Evolutionary conservation across 1,140 invertebrate genomes (phyloP).

Genomic region (Temnothorax curvispinosus): DNA sequence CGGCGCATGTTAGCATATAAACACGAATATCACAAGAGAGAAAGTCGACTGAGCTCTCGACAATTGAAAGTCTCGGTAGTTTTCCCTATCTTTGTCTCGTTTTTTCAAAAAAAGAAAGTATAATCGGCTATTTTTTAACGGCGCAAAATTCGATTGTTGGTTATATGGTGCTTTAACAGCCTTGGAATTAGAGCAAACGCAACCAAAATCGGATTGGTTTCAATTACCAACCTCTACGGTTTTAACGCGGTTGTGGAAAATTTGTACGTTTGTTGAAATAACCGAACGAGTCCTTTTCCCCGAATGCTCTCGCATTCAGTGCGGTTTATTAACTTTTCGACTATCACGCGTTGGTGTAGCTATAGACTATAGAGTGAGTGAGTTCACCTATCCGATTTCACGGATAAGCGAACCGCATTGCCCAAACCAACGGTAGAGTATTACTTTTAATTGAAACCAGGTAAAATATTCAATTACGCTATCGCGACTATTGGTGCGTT

Average conservation of each 20-base stretch:
- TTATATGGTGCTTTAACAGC: slow-evolving; percentile 13
- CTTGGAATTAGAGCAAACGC: slow-evolving; percentile 24
- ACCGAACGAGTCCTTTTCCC: slow-evolving; percentile 26
- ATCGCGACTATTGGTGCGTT: neutral
- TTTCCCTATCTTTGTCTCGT: neutral
- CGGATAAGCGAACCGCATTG: slow-evolving; percentile 3
- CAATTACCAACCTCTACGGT: slow-evolving; percentile 42
- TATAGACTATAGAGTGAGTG: neutral
- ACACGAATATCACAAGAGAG: neutral
- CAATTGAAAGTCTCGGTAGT: neutral
- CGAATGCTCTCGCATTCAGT: slow-evolving; percentile 37
- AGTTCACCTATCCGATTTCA: slow-evolving; percentile 39
- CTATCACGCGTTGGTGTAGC: neutral
- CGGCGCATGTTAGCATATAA: neutral
- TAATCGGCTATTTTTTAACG: slow-evolving; percentile 15
- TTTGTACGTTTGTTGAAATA: slow-evolving; percentile 56
- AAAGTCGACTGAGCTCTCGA: neutral
- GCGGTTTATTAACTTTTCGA: slow-evolving; percentile 60
- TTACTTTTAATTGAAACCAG: slow-evolving; percentile 43
- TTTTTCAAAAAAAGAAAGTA: neutral
- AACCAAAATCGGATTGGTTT: slow-evolving; percentile 53
- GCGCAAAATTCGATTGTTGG: slow-evolving; percentile 15
- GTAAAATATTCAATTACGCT: slow-evolving; percentile 40
- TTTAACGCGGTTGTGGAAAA: slow-evolving; percentile 37
- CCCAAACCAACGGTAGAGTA: neutral